Evolutionary conservation across 2,113 vertebrate species (phyloP).

Genomic region (Mirza zaza): DNA sequence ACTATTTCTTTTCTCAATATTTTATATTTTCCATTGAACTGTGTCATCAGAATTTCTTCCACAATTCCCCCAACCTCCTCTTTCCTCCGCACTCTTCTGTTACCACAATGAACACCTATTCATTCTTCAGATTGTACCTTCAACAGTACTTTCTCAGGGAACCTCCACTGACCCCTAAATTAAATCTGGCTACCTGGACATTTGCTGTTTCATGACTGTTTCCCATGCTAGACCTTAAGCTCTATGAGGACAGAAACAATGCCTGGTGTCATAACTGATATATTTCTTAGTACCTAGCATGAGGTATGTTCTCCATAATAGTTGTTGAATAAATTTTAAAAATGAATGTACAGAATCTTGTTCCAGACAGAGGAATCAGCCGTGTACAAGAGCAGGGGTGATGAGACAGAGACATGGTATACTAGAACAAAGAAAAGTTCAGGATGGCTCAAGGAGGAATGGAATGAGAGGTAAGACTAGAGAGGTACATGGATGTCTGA

Average conservation of each 20-base stretch:
- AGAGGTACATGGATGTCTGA: not conserved
- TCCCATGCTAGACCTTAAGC: not conserved
- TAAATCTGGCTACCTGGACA: not conserved
- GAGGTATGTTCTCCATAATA: not conserved
- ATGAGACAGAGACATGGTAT: not conserved
- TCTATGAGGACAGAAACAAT: not conserved
- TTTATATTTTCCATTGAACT: not conserved
- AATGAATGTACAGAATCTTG: not conserved
- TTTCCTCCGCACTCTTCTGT: not conserved
- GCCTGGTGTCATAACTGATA: not conserved
- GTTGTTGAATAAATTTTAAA: not conserved
- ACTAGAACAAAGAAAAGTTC: not conserved
- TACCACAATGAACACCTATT: not conserved
- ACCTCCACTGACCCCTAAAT: not conserved
- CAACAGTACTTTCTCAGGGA: not conserved
- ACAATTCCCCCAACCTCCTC: not conserved
- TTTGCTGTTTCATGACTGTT: not conserved
- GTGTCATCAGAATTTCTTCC: not conserved
- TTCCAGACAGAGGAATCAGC: not conserved
- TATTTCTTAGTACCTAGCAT: not conserved
- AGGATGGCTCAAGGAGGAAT: not conserved
- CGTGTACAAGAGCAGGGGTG: not conserved
- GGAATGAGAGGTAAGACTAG: not conserved
- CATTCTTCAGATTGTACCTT: conserved; percentile 10
- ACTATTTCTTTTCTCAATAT: not conserved